Percentiles rank a stretch among this genome's conserved stretches.
Evolutionary conservation across 2,113 vertebrate species (phyloP).

Genomic region (Tinamus guttatus): DNA sequence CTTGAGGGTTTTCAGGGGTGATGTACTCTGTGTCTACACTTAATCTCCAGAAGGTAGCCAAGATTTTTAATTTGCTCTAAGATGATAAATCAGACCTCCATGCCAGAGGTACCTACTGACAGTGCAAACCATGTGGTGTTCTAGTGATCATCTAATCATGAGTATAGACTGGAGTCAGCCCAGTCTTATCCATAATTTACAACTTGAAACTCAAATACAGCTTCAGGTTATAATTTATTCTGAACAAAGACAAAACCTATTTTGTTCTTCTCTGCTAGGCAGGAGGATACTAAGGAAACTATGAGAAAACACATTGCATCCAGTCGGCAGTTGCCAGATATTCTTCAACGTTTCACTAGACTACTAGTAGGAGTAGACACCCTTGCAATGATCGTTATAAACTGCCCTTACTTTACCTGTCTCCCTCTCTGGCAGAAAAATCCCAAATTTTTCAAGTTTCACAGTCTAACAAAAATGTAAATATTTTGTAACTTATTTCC

Average conservation of each 20-base stretch:
- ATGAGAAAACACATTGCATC: not conserved
- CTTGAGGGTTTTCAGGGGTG: not conserved
- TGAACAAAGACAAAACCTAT: conserved; percentile 15
- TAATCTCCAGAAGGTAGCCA: not conserved
- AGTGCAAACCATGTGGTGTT: not conserved
- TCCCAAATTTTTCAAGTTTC: not conserved
- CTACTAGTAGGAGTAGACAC: not conserved
- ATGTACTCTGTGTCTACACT: not conserved
- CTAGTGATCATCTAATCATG: conserved; percentile 32
- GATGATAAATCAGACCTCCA: not conserved
- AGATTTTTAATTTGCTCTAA: not conserved
- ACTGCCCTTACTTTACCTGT: not conserved
- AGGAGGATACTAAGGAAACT: not conserved
- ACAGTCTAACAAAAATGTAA: not conserved
- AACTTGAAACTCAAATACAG: conserved; percentile 9
- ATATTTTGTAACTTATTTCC: not conserved
- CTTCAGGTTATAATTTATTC: conserved; percentile 22
- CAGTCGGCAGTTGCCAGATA: not conserved
- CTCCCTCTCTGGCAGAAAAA: not conserved
- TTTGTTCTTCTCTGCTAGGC: not conserved
- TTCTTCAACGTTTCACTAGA: not conserved
- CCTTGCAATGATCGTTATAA: accelerated
- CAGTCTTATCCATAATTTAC: conserved; percentile 58
- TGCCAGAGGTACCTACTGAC: not conserved
- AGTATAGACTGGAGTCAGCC: not conserved